Evolutionary conservation across 2,797 vertebrate genomes (phyloP).

Genomic region (Mycteria americana): DNA sequence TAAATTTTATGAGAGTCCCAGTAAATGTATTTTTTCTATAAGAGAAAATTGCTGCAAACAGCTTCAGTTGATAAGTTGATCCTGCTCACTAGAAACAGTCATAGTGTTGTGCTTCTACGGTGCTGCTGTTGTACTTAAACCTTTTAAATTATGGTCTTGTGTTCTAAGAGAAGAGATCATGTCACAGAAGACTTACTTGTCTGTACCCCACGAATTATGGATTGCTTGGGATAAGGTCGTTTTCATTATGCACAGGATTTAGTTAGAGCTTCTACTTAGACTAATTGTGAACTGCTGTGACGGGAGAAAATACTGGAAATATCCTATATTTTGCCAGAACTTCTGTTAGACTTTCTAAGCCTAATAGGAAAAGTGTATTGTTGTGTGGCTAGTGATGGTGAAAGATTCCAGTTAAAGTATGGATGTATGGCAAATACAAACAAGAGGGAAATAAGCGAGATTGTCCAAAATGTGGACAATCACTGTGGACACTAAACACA

Average conservation of each 20-base stretch:
- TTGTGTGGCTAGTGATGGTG: background rate
- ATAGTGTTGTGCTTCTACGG: background rate
- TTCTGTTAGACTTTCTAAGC: background rate
- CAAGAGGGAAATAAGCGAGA: background rate
- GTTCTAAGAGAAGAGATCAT: background rate
- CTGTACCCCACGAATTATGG: background rate
- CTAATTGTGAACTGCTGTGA: background rate
- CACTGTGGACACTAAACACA: background rate
- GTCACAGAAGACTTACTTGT: background rate
- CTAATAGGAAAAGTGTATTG: background rate
- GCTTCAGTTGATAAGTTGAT: background rate
- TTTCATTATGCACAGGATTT: background rate
- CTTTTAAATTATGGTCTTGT: background rate
- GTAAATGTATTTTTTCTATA: background rate
- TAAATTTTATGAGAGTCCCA: background rate
- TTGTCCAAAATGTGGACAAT: background rate
- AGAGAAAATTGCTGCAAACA: background rate
- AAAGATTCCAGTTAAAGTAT: background rate
- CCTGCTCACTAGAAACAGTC: background rate
- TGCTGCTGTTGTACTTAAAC: background rate
- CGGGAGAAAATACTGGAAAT: background rate
- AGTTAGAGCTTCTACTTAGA: background rate
- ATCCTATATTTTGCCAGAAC: background rate
- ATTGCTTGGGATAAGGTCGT: background rate
- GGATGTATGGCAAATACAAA: background rate